Percentiles rank a stretch among this genome's conserved stretches.
Evolutionary conservation across 2,888 invertebrate species (phyloP).

Genomic region (Helicoverpa assulta): DNA sequence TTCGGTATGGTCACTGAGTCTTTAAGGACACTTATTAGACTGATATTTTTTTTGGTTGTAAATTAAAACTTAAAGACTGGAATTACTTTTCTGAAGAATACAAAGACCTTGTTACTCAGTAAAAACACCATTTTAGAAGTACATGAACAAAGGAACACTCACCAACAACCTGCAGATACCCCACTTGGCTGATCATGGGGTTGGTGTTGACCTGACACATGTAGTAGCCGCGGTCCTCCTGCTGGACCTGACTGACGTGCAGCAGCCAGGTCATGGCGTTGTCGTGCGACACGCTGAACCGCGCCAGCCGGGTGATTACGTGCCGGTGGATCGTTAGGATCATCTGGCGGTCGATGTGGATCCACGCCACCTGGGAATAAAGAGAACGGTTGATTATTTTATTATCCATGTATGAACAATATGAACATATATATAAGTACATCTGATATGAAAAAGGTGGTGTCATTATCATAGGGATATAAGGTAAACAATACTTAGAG

Average conservation of each 20-base stretch:
- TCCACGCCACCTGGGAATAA: conserved; percentile 95
- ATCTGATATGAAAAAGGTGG: too few species aligned
- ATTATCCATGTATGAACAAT: too few species aligned
- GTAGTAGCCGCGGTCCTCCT: conserved; percentile 97
- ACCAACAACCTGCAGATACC: conserved; percentile 98
- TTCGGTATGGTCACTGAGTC: too few species aligned
- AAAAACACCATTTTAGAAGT: too few species aligned
- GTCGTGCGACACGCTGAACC: conserved; percentile 97
- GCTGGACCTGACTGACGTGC: conserved; percentile 97
- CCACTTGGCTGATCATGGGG: conserved; percentile 98
- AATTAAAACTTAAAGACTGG: too few species aligned
- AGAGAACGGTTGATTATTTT: conserved; percentile 53
- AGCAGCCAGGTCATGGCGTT: conserved; percentile 97
- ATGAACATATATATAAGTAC: too few species aligned
- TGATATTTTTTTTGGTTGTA: too few species aligned
- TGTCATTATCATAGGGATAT: too few species aligned
- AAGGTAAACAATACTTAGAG: too few species aligned
- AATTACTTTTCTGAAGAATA: too few species aligned
- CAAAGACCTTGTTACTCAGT: neutral
- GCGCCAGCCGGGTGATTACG: conserved; percentile 96
- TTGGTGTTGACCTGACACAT: conserved; percentile 97
- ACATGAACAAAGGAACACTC: too few species aligned
- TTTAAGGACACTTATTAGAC: too few species aligned
- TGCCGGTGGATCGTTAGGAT: conserved; percentile 97
- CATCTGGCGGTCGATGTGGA: conserved; percentile 98